Conservation (phyloP, 2,113 vertebrate species). For the Semicossyphus pulcher region DNA sequence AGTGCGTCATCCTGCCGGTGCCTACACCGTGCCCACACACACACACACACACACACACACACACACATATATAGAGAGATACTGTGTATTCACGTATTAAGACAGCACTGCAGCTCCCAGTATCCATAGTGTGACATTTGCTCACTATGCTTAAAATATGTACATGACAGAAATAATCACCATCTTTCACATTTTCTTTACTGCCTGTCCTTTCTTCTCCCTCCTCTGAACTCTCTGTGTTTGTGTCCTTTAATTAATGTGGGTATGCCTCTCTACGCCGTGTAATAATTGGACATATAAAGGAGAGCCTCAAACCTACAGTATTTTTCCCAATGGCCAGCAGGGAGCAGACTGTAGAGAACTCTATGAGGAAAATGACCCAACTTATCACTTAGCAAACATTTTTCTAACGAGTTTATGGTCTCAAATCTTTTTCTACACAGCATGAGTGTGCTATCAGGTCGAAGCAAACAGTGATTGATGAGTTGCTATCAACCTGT, state of each 20-base stretch:
- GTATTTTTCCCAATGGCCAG: too few relatives aligned
- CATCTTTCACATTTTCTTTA: background rate
- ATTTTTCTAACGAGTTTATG: too few relatives aligned
- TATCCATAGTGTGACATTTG: too few relatives aligned
- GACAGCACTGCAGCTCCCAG: background rate
- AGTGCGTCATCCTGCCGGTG: slow-evolving; percentile 41
- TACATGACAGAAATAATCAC: slow-evolving; percentile 18
- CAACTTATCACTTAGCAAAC: too few relatives aligned
- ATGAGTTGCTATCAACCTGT: too few relatives aligned
- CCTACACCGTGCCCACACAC: background rate
- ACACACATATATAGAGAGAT: background rate
- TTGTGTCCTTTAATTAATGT: background rate
- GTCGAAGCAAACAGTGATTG: too few relatives aligned
- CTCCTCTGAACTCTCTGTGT: background rate
- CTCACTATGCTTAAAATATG: slow-evolving; percentile 5
- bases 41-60: background rate
- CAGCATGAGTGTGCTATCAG: too few relatives aligned
- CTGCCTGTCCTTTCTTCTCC: background rate
- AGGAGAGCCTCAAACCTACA: too few relatives aligned
- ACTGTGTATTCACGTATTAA: background rate
- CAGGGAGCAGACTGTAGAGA: too few relatives aligned
- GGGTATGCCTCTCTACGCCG: background rate
- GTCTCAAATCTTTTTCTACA: too few relatives aligned
- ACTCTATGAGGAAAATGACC: too few relatives aligned
- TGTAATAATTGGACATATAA: too few relatives aligned